These are phyloP conservation scores for Scomberomorus guttatus DNA, from an alignment of 2,797 vertebrate genomes.

Conservation along the genomic window DNA sequence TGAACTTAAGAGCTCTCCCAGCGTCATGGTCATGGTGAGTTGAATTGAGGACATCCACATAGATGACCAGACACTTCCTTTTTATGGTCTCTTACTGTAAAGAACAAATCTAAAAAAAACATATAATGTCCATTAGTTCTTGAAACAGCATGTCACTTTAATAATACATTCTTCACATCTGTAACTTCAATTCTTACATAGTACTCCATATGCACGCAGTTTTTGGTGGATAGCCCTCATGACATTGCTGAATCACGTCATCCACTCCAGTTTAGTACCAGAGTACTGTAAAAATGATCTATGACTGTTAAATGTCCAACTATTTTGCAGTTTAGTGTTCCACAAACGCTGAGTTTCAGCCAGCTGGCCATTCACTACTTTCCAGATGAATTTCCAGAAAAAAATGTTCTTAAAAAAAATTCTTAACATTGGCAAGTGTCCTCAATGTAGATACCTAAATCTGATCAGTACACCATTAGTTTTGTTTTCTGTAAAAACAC, in stretches of 20 bases:
- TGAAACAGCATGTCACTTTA: neutral
- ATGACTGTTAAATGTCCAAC: neutral
- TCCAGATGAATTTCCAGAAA: neutral
- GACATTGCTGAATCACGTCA: neutral
- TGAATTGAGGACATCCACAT: slow-evolving; percentile 52
- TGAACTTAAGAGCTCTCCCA: slow-evolving; percentile 37
- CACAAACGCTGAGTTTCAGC: neutral
- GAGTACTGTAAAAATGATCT: neutral
- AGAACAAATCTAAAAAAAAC: neutral
- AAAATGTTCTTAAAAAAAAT: neutral
- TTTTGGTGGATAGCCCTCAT: neutral
- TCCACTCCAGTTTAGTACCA: neutral
- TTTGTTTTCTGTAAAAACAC: slow-evolving; percentile 37
- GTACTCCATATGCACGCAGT: neutral
- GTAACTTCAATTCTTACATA: neutral
- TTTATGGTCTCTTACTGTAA: neutral
- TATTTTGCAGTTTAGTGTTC: neutral
- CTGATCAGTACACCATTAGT: neutral
- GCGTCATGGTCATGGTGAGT: slow-evolving; percentile 33
- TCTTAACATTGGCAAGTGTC: neutral
- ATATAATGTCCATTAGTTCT: neutral
- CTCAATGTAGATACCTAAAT: neutral
- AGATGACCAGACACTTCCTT: slow-evolving; percentile 9
- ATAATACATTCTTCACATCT: neutral
- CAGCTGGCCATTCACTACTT: neutral